Base-by-base conservation (phyloP, 2,797 vertebrate species). In the Loris lydekkerianus region DNA sequence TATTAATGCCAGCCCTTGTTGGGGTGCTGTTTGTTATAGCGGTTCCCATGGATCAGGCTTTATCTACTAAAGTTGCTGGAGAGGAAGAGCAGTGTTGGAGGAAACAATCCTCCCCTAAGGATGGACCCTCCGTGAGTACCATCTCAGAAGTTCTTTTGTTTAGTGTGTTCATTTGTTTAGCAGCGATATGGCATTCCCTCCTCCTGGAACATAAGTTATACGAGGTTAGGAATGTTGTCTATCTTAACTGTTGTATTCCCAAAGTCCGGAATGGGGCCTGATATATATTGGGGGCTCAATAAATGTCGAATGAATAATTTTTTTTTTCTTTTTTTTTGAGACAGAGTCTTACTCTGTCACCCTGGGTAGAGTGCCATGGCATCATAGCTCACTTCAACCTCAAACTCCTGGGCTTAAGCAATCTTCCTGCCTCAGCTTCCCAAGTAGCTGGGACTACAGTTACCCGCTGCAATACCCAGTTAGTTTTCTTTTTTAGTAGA, bases 51-150 rank as follows among this genome's bases (percentile, higher is more conserved):
- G 37, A 15, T 21, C 61, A 25, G 63, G n/a, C 43, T 88, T 69
- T 69, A 21, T 72, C 73, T n/a, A 11, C 63, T 61, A 23, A 31
- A 29, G 53, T 25, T 34, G 25, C 3, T 80, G 78, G 29, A 7
- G 5, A 49, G 10, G 8, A 34, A 29, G n/a, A 49, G 56, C 27
- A 25, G 37, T 53, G 29, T 2, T 58, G 58, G 21, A 37, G 29
- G 21, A 27, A 23, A 49, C 0, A 29, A 6, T 37, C 9, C 25
- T 61, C 17, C 37, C 34, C 31, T 49, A 75, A n/a, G 23, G 23
- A 25, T 13, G 10, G 21, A 7, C 15, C 29, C 63, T 56, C 2
- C 0, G 7, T 43, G 2, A 20, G 27, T 0, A 15, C 14, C 20
- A 1, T 40, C 76, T 40, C 70, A 65, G 82, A 75, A 77, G 21